Evolutionary conservation across 2,113 vertebrate species (phyloP).

Genomic region (Gila orcuttii): DNA sequence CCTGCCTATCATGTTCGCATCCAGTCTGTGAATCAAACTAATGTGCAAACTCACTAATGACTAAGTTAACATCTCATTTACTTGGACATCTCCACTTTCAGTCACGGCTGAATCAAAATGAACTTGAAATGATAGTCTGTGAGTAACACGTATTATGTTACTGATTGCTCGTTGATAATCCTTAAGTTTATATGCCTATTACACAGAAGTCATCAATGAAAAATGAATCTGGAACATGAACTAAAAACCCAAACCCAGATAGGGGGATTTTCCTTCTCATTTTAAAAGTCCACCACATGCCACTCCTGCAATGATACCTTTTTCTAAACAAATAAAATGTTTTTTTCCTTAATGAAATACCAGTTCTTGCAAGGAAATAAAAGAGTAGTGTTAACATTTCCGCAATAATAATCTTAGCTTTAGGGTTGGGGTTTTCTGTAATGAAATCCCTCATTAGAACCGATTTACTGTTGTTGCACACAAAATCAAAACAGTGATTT

Average conservation of each 20-base stretch:
- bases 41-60: not conserved
- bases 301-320: not conserved
- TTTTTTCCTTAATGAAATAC: not conserved
- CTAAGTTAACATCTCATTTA: not conserved
- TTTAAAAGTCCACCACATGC: not conserved
- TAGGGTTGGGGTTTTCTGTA: not conserved
- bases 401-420: not conserved
- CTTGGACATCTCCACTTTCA: not conserved
- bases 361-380: not conserved
- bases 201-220: not conserved
- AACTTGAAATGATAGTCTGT: not conserved
- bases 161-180: too few species aligned
- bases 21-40: not conserved
- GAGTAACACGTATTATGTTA: not conserved
- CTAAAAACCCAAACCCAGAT: not conserved
- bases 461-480: not conserved
- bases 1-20: not conserved
- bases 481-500: not conserved
- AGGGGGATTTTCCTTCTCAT: not conserved
- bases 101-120: not conserved
- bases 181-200: not conserved
- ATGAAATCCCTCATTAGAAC: constrained; percentile 14
- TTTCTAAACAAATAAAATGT: not conserved
- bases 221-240: not conserved
- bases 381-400: constrained; percentile 7